Base-by-base conservation (phyloP, 2,888 invertebrate genomes). In the Lasioglossum malachurum region DNA sequence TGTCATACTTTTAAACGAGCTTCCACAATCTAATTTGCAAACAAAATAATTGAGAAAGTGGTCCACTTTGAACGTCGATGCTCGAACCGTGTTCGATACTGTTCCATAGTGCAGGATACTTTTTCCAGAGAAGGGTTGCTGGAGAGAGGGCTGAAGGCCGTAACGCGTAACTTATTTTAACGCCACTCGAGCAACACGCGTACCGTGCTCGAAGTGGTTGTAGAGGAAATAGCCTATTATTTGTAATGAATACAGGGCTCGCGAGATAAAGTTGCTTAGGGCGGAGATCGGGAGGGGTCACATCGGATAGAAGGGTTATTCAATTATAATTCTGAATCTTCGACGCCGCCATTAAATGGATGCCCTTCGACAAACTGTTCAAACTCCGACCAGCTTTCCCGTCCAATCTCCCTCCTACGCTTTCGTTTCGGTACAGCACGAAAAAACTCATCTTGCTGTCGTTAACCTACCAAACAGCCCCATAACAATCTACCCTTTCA, bases 141-240 rank as follows among this genome's bases (percentile, higher is more conserved):
- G 23, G 19, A 38, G 41, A 60, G 38, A 75, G 23, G 84, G 53
- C 16, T 46, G 53, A 19, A 35, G 46, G 64, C 72, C 75, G n/a
- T 81, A 76, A 78, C 41, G 60, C 78, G 81, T 74, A 87, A 81
- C 80, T 78, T 84, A 81, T 78, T 84, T 84, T 72, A 78, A 85
- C 69, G 78, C 85, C 85, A 86, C 85, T 86, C 85, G 86, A 86
- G 75, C 73, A 83, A 84, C 80, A 78, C 67, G 85, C 67, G 83
- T 60, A 80, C 79, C 79, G n/a, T 75, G 49, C 57, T 80, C 84
- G 38, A 83, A 89, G 90, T 89, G 87, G 80, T 88, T 80, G 79
- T 87, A 76, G 82, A 87, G 89, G 83, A 90, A 90, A 90, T 90
- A 84, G 85, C 74, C 89, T 85, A 89, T 90, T 90, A 90, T 90